Percentiles rank a stretch among this genome's conserved stretches.
phyloP scores from a whole-genome alignment of 2,888 invertebrate genomes.

The Drepana falcataria region DNA sequence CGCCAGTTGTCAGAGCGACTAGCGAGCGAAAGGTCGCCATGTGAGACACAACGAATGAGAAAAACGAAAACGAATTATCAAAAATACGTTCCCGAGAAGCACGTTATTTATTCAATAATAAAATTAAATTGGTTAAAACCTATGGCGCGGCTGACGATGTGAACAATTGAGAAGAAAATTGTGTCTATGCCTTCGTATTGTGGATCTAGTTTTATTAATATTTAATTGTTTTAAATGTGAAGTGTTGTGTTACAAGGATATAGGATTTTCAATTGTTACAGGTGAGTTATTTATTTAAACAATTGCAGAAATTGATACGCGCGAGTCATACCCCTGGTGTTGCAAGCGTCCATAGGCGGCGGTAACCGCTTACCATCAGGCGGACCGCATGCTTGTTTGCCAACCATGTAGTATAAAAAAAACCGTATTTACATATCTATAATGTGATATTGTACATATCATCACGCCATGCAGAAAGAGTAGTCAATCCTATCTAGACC shows the following conservation, averaged over 20 bases:
- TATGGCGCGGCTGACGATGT: conserved; percentile 58
- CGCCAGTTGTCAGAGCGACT: conserved; percentile 46
- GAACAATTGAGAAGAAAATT: conserved; percentile 56
- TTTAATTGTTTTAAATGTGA: conserved; percentile 47
- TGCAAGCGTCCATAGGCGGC: too few relatives aligned
- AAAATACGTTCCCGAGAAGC: conserved; percentile 10
- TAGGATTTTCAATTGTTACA: neutral
- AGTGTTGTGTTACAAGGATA: conserved; percentile 17
- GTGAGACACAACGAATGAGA: conserved; percentile 57
- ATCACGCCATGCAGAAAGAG: too few relatives aligned
- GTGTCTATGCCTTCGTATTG: conserved; percentile 57
- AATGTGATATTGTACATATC: too few relatives aligned
- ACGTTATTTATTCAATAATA: conserved; percentile 9
- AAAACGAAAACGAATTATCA: conserved; percentile 54
- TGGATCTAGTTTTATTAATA: conserved; percentile 39
- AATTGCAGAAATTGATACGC: too few relatives aligned
- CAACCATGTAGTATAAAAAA: too few relatives aligned
- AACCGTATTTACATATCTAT: too few relatives aligned
- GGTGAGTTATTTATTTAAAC: neutral
- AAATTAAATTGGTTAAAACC: conserved; percentile 28
- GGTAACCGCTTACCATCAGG: too few relatives aligned
- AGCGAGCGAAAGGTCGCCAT: conserved; percentile 69
- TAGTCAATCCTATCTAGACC: too few relatives aligned
- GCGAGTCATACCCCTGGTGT: too few relatives aligned
- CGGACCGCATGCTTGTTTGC: too few relatives aligned